Percentiles rank a stretch among this genome's conserved stretches.
Conservation (phyloP, 2,888 invertebrate genomes). For the Pyrrhia umbra region DNA sequence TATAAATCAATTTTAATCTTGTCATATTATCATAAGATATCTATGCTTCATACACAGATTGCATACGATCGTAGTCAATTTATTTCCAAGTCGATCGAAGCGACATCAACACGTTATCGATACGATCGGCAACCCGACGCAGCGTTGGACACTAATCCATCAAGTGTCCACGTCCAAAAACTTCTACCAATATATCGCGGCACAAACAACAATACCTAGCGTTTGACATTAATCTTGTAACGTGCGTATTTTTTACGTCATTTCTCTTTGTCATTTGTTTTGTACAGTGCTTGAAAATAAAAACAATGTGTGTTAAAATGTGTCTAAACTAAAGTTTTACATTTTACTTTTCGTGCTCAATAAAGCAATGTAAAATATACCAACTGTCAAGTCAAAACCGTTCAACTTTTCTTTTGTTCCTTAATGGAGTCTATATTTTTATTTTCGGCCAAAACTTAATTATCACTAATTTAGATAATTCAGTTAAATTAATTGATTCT, state of each 20-base stretch:
- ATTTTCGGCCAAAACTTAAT: too few species aligned
- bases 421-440: too few species aligned
- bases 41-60: neutral
- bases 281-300: neutral
- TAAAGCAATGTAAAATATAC: neutral
- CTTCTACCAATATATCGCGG: constrained; percentile 28
- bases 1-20: too few species aligned
- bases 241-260: constrained; percentile 25
- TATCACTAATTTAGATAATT: too few species aligned
- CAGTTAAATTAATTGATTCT: too few species aligned
- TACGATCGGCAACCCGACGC: constrained; percentile 20
- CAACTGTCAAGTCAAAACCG: too few species aligned
- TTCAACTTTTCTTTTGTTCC: too few species aligned
- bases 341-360: neutral
- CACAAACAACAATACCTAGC: constrained; percentile 34
- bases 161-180: constrained; percentile 43
- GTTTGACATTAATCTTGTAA: constrained; percentile 48
- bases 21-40: too few species aligned
- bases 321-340: too few species aligned
- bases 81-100: constrained; percentile 27
- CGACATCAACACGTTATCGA: constrained; percentile 44
- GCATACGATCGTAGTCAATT: constrained; percentile 10
- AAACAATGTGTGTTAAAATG: neutral
- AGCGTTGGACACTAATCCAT: constrained; percentile 46
- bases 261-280: constrained; percentile 14